Conservation (phyloP, 2,888 invertebrate genomes). For the Timandra comae region DNA sequence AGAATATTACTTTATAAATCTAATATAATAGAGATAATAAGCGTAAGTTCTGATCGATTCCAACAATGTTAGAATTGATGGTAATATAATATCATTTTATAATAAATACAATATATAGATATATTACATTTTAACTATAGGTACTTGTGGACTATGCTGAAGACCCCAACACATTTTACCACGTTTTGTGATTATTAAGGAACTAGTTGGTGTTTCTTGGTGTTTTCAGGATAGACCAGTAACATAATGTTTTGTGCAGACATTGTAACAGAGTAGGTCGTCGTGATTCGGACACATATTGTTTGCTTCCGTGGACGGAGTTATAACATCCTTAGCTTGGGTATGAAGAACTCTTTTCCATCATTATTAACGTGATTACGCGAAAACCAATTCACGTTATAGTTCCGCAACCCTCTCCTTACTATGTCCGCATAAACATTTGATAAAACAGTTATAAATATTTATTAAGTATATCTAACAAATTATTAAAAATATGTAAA, state of each 20-base stretch:
- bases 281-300: background rate
- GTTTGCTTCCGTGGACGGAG: conserved; percentile 6
- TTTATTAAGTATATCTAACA: conserved; percentile 6
- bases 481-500: conserved; percentile 25
- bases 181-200: no score
- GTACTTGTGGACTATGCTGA: conserved; percentile 7
- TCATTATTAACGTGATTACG: no score
- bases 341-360: no score
- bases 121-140: conserved; percentile 19
- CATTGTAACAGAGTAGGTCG: background rate
- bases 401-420: no score
- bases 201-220: no score
- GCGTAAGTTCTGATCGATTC: conserved; percentile 65
- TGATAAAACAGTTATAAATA: conserved; percentile 19
- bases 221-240: conserved; percentile 16
- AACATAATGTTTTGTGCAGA: background rate
- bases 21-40: conserved; percentile 71
- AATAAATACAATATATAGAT: conserved; percentile 21
- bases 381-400: no score
- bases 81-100: conserved; percentile 24
- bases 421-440: background rate
- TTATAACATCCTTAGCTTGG: background rate
- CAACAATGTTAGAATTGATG: conserved; percentile 47
- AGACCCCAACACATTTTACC: conserved; percentile 1
- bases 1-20: conserved; percentile 54